Percentiles rank a stretch among this genome's conserved stretches.
Evolutionary conservation across 1,140 invertebrate genomes (phyloP).

Genomic region (Steinernema feltiae): DNA sequence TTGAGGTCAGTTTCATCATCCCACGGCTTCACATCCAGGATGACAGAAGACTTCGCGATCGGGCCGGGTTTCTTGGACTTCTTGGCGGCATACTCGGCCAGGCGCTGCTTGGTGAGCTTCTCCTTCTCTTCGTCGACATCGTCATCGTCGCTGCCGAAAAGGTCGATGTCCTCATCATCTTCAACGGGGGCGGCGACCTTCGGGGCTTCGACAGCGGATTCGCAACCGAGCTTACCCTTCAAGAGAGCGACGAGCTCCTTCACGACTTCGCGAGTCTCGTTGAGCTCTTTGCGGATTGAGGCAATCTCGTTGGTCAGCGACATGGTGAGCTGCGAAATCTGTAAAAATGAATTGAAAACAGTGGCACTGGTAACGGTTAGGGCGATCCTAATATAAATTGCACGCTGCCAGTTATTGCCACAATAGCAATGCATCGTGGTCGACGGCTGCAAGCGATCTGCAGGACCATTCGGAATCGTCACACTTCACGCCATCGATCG

Average conservation of each 20-base stretch:
- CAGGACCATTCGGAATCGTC: not conserved
- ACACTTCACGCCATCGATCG: not conserved
- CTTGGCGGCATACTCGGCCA: conserved; percentile 80
- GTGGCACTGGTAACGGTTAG: too few species aligned
- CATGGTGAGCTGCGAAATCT: not conserved
- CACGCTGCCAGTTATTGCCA: too few species aligned
- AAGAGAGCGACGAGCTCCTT: not conserved
- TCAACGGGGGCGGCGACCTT: conserved; percentile 20
- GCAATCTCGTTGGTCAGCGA: not conserved
- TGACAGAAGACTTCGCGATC: conserved; percentile 87
- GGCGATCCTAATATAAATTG: too few species aligned
- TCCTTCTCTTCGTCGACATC: conserved; percentile 64
- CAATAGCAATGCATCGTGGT: too few species aligned
- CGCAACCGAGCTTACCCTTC: not conserved
- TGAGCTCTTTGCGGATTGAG: not conserved
- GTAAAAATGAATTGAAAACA: too few species aligned
- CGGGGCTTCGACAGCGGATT: not conserved
- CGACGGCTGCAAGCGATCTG: not conserved
- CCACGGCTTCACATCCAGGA: conserved; percentile 73
- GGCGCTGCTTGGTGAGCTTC: conserved; percentile 72
- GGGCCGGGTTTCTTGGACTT: conserved; percentile 82
- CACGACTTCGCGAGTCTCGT: not conserved
- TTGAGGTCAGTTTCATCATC: conserved; percentile 62
- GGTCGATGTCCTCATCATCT: conserved; percentile 79
- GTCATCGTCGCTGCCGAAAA: conserved; percentile 80